Conservation (phyloP, 2,888 invertebrate species). For the Blastobasis adustella region DNA sequence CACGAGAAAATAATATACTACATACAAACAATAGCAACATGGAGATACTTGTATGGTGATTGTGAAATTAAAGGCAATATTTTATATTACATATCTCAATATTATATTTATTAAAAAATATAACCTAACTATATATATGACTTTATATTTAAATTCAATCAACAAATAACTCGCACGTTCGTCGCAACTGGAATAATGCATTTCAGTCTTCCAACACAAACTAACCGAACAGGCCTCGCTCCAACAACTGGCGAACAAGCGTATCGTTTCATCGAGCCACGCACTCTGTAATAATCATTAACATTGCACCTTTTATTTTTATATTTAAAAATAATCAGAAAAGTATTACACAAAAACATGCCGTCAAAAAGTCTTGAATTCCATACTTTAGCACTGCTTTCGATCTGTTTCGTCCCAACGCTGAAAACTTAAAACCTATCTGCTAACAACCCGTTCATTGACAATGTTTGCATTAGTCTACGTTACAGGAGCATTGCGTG, state of each 20-base stretch:
- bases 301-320: slow-evolving; percentile 69
- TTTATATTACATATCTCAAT: slow-evolving; percentile 72
- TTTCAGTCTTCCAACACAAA: slow-evolving; percentile 68
- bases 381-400: slow-evolving; percentile 28
- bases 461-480: slow-evolving; percentile 31
- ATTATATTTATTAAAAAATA: slow-evolving; percentile 76
- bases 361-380: slow-evolving; percentile 42
- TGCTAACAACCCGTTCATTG: slow-evolving; percentile 35
- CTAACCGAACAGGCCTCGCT: slow-evolving; percentile 47
- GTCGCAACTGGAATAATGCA: slow-evolving; percentile 71
- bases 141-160: slow-evolving; percentile 73
- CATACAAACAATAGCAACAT: too few relatives aligned
- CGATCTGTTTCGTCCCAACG: slow-evolving; percentile 18
- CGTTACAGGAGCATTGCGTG: slow-evolving; percentile 17
- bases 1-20: too few relatives aligned
- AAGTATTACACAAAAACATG: slow-evolving; percentile 53
- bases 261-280: slow-evolving; percentile 24
- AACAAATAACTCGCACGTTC: slow-evolving; percentile 73
- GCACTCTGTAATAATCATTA: slow-evolving; percentile 35
- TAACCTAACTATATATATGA: slow-evolving; percentile 75
- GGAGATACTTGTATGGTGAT: not conserved
- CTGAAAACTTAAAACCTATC: slow-evolving; percentile 28
- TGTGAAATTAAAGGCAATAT: slow-evolving; percentile 35
- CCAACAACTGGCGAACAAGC: slow-evolving; percentile 49
- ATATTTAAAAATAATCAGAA: slow-evolving; percentile 41